Conservation (phyloP, 2,113 vertebrate species). For the Heteronetta atricapilla region DNA sequence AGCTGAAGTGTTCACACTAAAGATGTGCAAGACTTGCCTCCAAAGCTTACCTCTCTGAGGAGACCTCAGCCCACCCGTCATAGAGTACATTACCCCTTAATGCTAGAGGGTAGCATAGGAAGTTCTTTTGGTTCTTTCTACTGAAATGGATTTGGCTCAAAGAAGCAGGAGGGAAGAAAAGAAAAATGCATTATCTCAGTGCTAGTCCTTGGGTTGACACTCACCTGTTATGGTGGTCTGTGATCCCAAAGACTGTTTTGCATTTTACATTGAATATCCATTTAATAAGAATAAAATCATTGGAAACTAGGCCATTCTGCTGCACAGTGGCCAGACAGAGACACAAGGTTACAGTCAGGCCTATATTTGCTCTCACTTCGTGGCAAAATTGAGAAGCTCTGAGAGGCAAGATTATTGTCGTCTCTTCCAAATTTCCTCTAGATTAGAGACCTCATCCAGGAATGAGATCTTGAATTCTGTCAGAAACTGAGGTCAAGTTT, state of each 20-base stretch:
- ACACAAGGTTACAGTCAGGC: too few species aligned
- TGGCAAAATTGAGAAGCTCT: background rate
- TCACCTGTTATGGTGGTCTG: fast-evolving
- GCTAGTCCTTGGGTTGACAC: background rate
- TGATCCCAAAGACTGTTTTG: background rate
- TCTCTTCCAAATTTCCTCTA: background rate
- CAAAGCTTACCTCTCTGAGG: background rate
- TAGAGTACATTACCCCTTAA: background rate
- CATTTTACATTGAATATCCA: background rate
- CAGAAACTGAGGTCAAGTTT: background rate
- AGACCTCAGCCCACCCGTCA: background rate
- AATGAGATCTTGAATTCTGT: background rate
- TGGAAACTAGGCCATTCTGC: background rate
- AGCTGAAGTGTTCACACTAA: background rate
- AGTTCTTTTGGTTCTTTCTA: background rate
- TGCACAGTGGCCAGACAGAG: background rate
- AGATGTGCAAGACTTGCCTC: background rate
- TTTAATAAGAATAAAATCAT: background rate
- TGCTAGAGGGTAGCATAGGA: background rate
- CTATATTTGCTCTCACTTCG: background rate
- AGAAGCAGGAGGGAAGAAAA: background rate
- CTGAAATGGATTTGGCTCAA: background rate
- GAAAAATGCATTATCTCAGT: background rate
- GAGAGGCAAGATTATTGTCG: background rate
- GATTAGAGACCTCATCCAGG: background rate